These are phyloP conservation scores for Flexamia atlantica DNA, from an alignment of 2,888 invertebrate species.

Conservation along the genomic window DNA sequence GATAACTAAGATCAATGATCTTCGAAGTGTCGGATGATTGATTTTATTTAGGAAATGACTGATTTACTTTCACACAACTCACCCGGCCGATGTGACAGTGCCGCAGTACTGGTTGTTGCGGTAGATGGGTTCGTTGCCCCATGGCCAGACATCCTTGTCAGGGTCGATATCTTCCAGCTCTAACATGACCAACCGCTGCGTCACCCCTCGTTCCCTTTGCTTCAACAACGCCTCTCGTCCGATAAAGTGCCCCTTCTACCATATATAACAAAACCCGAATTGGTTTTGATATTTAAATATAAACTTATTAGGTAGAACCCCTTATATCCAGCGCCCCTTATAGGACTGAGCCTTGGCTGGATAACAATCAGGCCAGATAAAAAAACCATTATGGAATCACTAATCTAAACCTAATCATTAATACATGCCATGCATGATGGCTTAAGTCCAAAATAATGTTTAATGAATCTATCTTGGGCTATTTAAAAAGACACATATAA, in stretches of 20 bases:
- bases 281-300: too few species aligned
- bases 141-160: constrained; percentile 82
- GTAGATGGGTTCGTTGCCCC: constrained; percentile 84
- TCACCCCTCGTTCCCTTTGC: constrained; percentile 79
- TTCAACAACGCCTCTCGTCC: constrained; percentile 81
- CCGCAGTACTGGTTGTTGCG: constrained; percentile 82
- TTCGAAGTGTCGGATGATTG: not conserved
- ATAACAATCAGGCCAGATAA: too few species aligned
- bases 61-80: constrained; percentile 66
- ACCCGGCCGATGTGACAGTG: constrained; percentile 82
- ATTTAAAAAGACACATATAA: too few species aligned
- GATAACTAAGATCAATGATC: not conserved
- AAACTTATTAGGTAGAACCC: too few species aligned
- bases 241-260: constrained; percentile 80
- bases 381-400: too few species aligned
- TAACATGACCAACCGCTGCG: constrained; percentile 81
- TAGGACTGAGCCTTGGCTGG: too few species aligned
- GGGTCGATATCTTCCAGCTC: constrained; percentile 80
- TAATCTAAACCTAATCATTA: too few species aligned
- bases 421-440: too few species aligned
- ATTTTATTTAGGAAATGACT: too few species aligned
- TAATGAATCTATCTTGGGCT: too few species aligned
- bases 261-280: not conserved
- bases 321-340: too few species aligned
- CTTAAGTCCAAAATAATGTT: too few species aligned